Conservation (phyloP, 2,888 invertebrate species). For the Lithophane leautieri region DNA sequence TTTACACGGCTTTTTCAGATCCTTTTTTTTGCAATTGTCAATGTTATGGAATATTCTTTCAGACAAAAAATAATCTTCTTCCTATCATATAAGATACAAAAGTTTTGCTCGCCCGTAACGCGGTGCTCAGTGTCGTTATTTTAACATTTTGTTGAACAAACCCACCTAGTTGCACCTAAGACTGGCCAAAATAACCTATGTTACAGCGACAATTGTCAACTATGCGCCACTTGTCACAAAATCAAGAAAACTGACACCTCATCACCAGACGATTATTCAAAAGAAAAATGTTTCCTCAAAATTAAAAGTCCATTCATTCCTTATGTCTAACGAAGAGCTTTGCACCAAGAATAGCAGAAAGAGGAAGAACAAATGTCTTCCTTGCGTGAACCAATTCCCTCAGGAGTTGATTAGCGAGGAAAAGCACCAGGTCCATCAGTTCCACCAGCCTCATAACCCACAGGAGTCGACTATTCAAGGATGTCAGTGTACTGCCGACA, state of each 20-base stretch:
- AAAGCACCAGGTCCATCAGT: conserved; percentile 26
- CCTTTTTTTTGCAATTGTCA: too few relatives aligned
- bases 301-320: conserved; percentile 18
- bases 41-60: too few relatives aligned
- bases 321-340: conserved; percentile 65
- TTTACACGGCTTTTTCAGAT: too few relatives aligned
- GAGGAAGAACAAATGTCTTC: conserved; percentile 65
- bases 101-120: too few relatives aligned
- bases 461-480: not conserved
- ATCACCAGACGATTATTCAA: not conserved
- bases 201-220: not conserved
- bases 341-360: conserved; percentile 66
- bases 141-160: too few relatives aligned
- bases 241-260: not conserved
- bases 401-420: conserved; percentile 32
- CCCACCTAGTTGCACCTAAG: too few relatives aligned
- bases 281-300: not conserved
- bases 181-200: not conserved
- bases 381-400: conserved; percentile 59
- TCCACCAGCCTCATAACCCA: not conserved
- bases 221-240: not conserved
- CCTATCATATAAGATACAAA: too few relatives aligned
- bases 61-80: too few relatives aligned
- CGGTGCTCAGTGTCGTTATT: too few relatives aligned
- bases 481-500: conserved; percentile 59